Evolutionary conservation across 2,113 vertebrate species (phyloP), one percentile per base, ranked within the genome.

Genomic region (Trichomycterus rosablanca): DNA sequence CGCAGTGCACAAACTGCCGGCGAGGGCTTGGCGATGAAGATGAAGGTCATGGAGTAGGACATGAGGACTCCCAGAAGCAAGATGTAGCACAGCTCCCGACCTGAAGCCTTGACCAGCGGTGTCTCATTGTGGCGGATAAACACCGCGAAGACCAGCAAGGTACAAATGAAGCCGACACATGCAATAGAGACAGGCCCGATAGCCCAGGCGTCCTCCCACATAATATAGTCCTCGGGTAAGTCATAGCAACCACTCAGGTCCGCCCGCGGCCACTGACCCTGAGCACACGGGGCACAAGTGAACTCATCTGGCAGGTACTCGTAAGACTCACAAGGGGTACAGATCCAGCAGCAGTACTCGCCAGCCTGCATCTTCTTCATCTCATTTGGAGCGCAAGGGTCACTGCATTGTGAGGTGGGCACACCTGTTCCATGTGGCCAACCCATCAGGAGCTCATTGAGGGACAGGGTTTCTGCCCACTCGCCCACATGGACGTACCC

Each of bases 281-380:
- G 88, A 12, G 91, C 89, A 0, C 96, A 99, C 37, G 93, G 93
- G 5, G 77, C 79, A 61, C 96, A 99, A 34, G 96, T 97, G 77
- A 97, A 96, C 79, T 99, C 96, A 30, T 99, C 95, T n/a, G 79
- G 86, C 75, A 98, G 79, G 74, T 92, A 99, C 74, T 98, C 93
- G 0, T 94, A 91, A 50, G 87, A 75, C 76, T 98, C 95, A 9
- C 96, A 99, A 9, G 96, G 89, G 28, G 97, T 97, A 39, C 96
- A 99, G 74, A 99, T 97, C 96, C 96, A 99, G 75, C 96, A 99
- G 81, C 96, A 99, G 74, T 97, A 95, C 3, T 99, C 96, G 45
- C 95, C 96, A 22, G 94, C 95, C 52, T 98, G 96, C 93, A 97
- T 98, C 68, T 94, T 99, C 86, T 99, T 99, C 95, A 97, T 97